phyloP scores from a whole-genome alignment of 2,888 invertebrate species.

The Athalia circularis region DNA sequence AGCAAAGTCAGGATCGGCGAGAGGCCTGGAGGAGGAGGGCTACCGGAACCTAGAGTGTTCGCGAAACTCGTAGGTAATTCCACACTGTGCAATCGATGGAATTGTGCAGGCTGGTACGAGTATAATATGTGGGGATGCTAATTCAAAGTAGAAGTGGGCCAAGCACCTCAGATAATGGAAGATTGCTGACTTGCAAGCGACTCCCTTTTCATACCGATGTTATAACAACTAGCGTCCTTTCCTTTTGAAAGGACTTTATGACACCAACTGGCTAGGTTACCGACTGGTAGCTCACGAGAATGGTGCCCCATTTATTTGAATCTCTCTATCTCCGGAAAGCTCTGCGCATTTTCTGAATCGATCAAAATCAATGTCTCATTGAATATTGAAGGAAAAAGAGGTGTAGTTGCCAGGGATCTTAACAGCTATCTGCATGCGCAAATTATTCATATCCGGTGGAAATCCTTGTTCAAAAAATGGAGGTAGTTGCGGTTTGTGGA shows the following conservation, averaged over 20 bases:
- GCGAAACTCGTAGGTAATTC: conserved; percentile 31
- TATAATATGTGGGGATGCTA: conserved; percentile 40
- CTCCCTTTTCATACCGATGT: conserved; percentile 22
- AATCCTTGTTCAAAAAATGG: too few relatives aligned
- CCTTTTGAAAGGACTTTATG: not conserved
- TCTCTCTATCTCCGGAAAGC: conserved; percentile 1
- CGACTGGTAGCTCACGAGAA: conserved; percentile 19
- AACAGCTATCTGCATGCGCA: too few relatives aligned
- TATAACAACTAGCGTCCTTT: conserved; percentile 16
- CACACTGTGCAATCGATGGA: conserved; percentile 10
- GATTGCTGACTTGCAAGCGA: conserved; percentile 40
- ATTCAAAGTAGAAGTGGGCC: conserved; percentile 43
- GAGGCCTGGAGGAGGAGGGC: not conserved
- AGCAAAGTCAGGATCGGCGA: conserved; percentile 9
- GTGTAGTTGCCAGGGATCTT: too few relatives aligned
- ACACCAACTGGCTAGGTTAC: not conserved
- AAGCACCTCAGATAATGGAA: conserved; percentile 46
- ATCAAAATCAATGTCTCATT: too few relatives aligned
- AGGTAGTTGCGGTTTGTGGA: too few relatives aligned
- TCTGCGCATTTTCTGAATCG: not conserved
- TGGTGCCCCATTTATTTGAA: not conserved
- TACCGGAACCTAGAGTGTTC: conserved; percentile 13
- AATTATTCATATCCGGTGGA: too few relatives aligned
- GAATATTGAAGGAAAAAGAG: too few relatives aligned
- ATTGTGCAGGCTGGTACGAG: not conserved